Conservation (phyloP, 2,113 vertebrate genomes). For the Cepphus grylle region DNA sequence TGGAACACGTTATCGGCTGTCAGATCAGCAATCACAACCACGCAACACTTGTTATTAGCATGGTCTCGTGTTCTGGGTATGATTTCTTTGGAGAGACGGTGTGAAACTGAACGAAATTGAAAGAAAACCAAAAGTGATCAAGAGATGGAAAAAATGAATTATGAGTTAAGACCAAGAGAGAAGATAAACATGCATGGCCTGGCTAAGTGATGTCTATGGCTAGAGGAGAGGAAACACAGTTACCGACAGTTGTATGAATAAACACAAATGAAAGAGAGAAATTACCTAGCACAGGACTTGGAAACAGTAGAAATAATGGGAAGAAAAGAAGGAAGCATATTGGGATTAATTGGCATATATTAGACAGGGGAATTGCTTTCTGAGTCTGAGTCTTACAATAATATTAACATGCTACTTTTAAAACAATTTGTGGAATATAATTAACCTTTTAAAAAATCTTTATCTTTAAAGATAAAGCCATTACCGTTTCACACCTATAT, state of each 20-base stretch:
- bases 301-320: background rate
- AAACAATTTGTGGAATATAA: constrained; percentile 49
- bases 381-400: background rate
- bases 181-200: background rate
- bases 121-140: background rate
- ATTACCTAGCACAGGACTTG: background rate
- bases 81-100: background rate
- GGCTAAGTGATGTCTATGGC: background rate
- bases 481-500: constrained; percentile 15
- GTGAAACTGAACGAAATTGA: background rate
- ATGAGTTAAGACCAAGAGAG: background rate
- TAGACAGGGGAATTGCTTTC: background rate
- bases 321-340: background rate
- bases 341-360: background rate
- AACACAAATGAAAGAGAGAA: background rate
- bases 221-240: background rate
- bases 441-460: constrained; percentile 49
- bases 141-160: background rate
- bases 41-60: background rate
- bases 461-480: constrained; percentile 35
- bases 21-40: background rate
- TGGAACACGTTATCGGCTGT: background rate
- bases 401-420: constrained; percentile 32
- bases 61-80: background rate
- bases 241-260: background rate